Percentiles rank a stretch among this genome's conserved stretches.
Conservation (phyloP, 1,140 invertebrate species). For the Helicoverpa zea region DNA sequence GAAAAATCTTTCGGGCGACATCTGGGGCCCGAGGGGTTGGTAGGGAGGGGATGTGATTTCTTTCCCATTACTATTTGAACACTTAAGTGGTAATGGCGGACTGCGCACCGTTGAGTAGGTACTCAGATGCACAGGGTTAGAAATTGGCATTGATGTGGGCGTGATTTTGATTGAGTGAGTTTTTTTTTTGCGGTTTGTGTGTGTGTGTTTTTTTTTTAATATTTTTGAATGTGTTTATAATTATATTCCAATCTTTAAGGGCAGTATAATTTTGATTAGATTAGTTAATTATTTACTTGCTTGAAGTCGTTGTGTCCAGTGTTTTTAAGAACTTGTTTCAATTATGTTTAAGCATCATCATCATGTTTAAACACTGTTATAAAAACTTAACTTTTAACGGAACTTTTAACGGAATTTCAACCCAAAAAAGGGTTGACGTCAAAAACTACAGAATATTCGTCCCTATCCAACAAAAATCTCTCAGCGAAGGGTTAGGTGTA, state of each 20-base stretch:
- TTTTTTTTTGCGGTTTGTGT: neutral
- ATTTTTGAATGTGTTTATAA: too few species aligned
- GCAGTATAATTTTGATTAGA: too few species aligned
- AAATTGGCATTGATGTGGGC: neutral
- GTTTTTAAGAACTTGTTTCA: too few species aligned
- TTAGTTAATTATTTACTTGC: too few species aligned
- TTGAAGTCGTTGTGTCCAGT: too few species aligned
- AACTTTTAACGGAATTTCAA: too few species aligned
- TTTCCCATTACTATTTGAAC: constrained; percentile 72
- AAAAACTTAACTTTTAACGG: too few species aligned
- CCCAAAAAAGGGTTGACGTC: constrained; percentile 5
- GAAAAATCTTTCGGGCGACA: constrained; percentile 80
- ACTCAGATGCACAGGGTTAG: constrained; percentile 1
- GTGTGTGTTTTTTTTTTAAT: neutral
- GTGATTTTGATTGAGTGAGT: neutral
- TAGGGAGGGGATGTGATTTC: constrained; percentile 62
- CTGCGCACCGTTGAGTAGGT: constrained; percentile 1
- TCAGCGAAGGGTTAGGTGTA: constrained; percentile 37
- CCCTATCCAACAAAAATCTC: constrained; percentile 58
- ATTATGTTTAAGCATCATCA: too few species aligned
- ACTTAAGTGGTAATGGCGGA: constrained; percentile 47
- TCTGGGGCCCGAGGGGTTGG: constrained; percentile 75
- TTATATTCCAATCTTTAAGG: too few species aligned
- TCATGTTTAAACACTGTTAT: too few species aligned
- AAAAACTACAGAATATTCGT: constrained; percentile 31